Evolutionary conservation across 2,888 invertebrate genomes (phyloP).

Genomic region (Leistus spinibarbis): DNA sequence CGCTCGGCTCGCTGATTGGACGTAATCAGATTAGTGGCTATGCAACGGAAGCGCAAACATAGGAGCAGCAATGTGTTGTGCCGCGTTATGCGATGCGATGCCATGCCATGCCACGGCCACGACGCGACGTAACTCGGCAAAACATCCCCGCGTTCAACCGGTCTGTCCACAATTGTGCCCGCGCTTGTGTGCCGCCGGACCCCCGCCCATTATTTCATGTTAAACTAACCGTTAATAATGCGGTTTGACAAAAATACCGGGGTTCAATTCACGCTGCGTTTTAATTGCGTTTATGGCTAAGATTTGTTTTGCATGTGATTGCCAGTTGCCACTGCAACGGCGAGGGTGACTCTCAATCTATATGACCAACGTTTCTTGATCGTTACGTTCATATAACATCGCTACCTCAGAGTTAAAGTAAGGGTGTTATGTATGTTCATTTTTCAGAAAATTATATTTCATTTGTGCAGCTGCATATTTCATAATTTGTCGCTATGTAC

Average conservation of each 20-base stretch:
- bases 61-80: slow-evolving; percentile 44
- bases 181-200: slow-evolving; percentile 24
- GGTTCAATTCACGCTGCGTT: slow-evolving; percentile 28
- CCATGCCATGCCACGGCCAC: not conserved
- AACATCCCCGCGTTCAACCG: not conserved
- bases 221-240: slow-evolving; percentile 39
- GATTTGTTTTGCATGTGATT: slow-evolving; percentile 35
- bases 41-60: slow-evolving; percentile 56
- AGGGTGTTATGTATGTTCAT: not conserved
- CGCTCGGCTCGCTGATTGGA: slow-evolving; percentile 56
- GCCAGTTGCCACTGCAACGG: not conserved
- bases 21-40: slow-evolving; percentile 56
- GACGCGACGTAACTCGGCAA: not conserved
- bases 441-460: not conserved
- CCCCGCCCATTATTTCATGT: slow-evolving; percentile 31
- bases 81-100: not conserved
- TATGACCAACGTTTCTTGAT: not conserved
- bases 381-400: not conserved
- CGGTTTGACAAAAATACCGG: slow-evolving; percentile 36
- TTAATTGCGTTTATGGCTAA: slow-evolving; percentile 35
- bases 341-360: not conserved
- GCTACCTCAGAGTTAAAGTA: not conserved
- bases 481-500: not conserved
- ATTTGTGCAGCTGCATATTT: not conserved
- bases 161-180: slow-evolving; percentile 1